These are phyloP conservation scores for Axis porcinus DNA, from an alignment of 2,113 vertebrate species.

Conservation along the genomic window DNA sequence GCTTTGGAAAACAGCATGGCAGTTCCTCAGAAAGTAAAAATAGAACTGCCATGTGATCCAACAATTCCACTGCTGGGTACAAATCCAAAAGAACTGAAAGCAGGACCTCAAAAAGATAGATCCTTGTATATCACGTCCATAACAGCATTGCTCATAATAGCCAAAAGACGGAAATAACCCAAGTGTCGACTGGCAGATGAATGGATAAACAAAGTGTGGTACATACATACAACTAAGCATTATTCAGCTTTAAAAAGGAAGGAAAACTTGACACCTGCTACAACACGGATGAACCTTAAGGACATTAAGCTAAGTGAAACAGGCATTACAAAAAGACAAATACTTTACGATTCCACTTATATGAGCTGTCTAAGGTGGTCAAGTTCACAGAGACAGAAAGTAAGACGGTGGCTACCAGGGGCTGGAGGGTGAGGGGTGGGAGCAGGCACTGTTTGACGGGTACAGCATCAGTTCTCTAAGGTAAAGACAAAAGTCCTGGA, in stretches of 20 bases:
- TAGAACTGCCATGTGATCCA: neutral
- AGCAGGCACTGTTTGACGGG: neutral
- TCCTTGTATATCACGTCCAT: neutral
- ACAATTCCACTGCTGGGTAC: neutral
- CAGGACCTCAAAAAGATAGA: neutral
- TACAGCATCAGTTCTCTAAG: neutral
- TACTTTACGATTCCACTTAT: neutral
- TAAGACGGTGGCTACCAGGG: neutral
- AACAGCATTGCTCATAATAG: neutral
- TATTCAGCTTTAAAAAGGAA: neutral
- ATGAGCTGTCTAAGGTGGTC: neutral
- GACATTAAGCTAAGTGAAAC: neutral
- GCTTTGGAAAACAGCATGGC: neutral
- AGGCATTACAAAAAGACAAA: neutral
- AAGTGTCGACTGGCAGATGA: neutral
- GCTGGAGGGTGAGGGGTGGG: neutral
- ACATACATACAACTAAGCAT: neutral
- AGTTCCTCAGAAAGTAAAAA: neutral
- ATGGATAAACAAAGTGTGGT: neutral
- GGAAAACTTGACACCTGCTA: neutral
- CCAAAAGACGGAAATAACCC: neutral
- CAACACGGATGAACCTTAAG: neutral
- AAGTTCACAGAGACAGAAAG: neutral
- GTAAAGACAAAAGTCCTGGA: neutral
- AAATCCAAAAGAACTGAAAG: neutral